Conservation (phyloP, 2,888 invertebrate species). For the Pseudeuparius sepicola region DNA sequence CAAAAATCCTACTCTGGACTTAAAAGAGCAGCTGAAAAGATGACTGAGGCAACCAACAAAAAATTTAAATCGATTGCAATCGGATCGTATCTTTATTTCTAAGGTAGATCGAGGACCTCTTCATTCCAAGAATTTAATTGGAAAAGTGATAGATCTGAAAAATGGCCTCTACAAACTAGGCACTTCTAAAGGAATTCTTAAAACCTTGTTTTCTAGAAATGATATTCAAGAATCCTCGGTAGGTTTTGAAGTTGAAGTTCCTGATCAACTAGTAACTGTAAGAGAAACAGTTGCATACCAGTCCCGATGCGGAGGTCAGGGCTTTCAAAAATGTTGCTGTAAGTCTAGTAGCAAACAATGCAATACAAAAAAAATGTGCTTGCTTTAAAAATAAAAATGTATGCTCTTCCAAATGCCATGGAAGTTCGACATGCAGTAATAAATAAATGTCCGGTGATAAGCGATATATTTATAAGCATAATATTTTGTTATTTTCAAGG, state of each 20-base stretch:
- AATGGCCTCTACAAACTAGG: background rate
- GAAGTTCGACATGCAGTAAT: slow-evolving; percentile 11
- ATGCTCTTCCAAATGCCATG: slow-evolving; percentile 9
- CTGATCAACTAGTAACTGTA: slow-evolving; percentile 10
- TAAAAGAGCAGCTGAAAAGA: slow-evolving; percentile 17
- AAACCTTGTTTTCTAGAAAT: too few species aligned
- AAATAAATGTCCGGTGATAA: too few species aligned
- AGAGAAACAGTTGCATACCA: slow-evolving; percentile 8
- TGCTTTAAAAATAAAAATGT: slow-evolving; percentile 8
- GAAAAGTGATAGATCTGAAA: slow-evolving; percentile 12
- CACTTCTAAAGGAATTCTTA: too few species aligned
- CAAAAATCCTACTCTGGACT: slow-evolving; percentile 15
- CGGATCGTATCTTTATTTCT: slow-evolving; percentile 9
- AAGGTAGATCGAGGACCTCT: slow-evolving; percentile 15
- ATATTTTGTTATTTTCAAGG: too few species aligned
- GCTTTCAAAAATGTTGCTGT: slow-evolving; percentile 10
- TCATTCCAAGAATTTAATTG: slow-evolving; percentile 16
- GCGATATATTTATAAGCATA: too few species aligned
- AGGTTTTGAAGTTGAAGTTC: too few species aligned
- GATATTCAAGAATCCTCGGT: too few species aligned
- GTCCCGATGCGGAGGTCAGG: slow-evolving; percentile 11
- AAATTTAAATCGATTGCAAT: slow-evolving; percentile 8
- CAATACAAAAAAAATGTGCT: too few species aligned
- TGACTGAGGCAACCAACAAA: slow-evolving; percentile 12
- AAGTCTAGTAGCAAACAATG: slow-evolving; percentile 11